Evolutionary conservation across 92 coral and sea anemone genomes (phyloP).

Genomic region (Epizoanthus stellaris): DNA sequence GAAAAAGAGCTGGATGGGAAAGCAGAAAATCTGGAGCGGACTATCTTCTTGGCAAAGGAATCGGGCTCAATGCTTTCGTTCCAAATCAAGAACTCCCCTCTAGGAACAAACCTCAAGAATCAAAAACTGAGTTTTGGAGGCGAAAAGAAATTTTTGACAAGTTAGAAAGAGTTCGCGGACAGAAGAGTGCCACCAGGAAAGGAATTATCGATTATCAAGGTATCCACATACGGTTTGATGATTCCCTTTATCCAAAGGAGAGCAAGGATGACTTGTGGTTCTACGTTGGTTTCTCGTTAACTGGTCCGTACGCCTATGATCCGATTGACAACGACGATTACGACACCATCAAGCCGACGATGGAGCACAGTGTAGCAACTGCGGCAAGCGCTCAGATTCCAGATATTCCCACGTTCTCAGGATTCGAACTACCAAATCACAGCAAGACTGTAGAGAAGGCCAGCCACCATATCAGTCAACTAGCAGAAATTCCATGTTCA

Average conservation of each 20-base stretch:
- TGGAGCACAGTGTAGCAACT: neutral
- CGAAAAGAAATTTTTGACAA: constrained; percentile 49
- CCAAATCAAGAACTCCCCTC: constrained; percentile 30
- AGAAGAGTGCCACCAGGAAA: constrained; percentile 55
- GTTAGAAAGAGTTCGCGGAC: constrained; percentile 65
- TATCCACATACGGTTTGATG: constrained; percentile 63
- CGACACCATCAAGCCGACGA: constrained; percentile 2
- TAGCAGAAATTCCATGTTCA: neutral
- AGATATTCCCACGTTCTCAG: neutral
- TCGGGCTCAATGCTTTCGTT: constrained; percentile 62
- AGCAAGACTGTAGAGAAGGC: neutral
- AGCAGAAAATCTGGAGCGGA: constrained; percentile 68
- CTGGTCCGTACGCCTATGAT: constrained; percentile 76
- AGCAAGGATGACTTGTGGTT: constrained; percentile 77
- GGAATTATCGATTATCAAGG: constrained; percentile 65
- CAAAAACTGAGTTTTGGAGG: constrained; percentile 71
- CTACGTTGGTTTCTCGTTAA: constrained; percentile 67
- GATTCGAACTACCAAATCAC: neutral
- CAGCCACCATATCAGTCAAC: neutral
- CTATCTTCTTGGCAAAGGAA: constrained; percentile 71
- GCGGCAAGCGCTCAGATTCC: neutral
- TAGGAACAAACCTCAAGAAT: constrained; percentile 33
- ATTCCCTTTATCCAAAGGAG: constrained; percentile 63
- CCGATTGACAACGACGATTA: constrained; percentile 67
- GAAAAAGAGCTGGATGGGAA: constrained; percentile 26